These are phyloP conservation scores for Erebia epiphron DNA, from an alignment of 2,888 invertebrate species.

Conservation along the genomic window DNA sequence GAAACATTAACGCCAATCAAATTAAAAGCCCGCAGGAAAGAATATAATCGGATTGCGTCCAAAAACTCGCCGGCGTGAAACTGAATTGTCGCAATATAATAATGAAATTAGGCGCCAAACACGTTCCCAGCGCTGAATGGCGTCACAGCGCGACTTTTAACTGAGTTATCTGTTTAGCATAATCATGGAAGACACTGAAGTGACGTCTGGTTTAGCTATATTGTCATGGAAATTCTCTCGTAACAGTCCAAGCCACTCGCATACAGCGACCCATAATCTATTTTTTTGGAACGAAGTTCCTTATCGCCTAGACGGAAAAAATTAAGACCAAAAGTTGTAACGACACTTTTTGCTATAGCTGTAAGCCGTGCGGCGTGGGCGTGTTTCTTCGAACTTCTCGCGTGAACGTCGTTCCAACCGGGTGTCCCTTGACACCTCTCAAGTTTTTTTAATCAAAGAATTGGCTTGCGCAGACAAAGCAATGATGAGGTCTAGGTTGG, in stretches of 20 bases:
- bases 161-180: slow-evolving; percentile 73
- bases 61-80: slow-evolving; percentile 56
- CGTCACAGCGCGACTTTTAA: slow-evolving; percentile 55
- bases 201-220: slow-evolving; percentile 20
- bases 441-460: no score
- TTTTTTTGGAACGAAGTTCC: no score
- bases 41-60: slow-evolving; percentile 53
- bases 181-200: slow-evolving; percentile 50
- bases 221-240: not conserved
- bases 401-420: no score
- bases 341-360: no score
- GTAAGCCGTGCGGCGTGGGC: no score
- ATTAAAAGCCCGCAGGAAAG: slow-evolving; percentile 43
- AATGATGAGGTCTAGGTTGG: no score
- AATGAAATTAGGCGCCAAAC: slow-evolving; percentile 76
- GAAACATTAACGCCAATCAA: slow-evolving; percentile 29
- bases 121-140: slow-evolving; percentile 65
- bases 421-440: no score
- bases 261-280: no score
- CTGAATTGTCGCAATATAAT: slow-evolving; percentile 74
- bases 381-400: no score
- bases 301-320: no score
- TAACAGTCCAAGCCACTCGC: not conserved
- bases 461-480: no score
- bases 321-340: no score